Conservation (phyloP, 1,140 invertebrate species). For the Drosophila truncata region DNA sequence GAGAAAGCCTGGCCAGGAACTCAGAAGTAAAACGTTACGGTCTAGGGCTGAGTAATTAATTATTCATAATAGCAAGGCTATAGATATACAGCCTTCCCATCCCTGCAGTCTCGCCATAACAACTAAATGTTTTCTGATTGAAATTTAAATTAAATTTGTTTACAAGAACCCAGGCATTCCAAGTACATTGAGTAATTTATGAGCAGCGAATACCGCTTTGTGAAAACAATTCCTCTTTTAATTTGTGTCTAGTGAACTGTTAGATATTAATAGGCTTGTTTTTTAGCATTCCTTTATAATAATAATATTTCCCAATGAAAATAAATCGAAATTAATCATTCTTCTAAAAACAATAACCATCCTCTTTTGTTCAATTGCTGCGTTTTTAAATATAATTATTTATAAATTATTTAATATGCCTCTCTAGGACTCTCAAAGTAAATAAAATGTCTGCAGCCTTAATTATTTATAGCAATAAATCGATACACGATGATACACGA, state of each 20-base stretch:
- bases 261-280: background rate
- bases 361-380: background rate
- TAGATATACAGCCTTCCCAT: conserved; percentile 27
- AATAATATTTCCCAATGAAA: background rate
- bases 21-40: conserved; percentile 67
- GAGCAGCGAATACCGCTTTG: background rate
- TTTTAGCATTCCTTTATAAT: background rate
- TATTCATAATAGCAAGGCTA: conserved; percentile 69
- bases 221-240: background rate
- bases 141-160: conserved; percentile 65
- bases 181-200: conserved; percentile 37
- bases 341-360: background rate
- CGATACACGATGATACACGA: background rate
- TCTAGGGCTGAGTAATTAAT: conserved; percentile 67
- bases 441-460: background rate
- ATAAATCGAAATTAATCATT: background rate
- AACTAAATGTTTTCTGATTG: conserved; percentile 53
- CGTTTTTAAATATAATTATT: background rate
- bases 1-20: conserved; percentile 20
- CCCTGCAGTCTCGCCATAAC: conserved; percentile 18
- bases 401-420: background rate
- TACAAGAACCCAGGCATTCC: conserved; percentile 12
- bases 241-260: background rate
- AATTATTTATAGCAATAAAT: conserved; percentile 3
- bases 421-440: background rate